Base-by-base conservation (phyloP, 2,888 invertebrate genomes). In the Priocnemis perturbator region DNA sequence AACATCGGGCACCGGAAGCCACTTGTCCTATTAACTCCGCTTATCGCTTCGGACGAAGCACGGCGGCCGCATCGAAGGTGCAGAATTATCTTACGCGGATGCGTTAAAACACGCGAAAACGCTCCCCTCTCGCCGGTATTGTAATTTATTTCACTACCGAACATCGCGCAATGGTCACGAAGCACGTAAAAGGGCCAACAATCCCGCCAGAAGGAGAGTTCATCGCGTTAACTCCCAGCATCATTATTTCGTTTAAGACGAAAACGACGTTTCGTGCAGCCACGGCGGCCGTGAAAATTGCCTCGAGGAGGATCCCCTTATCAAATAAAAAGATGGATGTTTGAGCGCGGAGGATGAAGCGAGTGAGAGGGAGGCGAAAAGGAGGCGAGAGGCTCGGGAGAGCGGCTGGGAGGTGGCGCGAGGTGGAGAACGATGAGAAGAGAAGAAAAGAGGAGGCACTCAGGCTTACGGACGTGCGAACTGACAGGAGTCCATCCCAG, bases 401-500 rank as follows among this genome's bases (percentile, higher is more conserved):
- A 62, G 67, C 67, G 58, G 37, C 59, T n/a, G 67, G 69, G 62
- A 69, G 56, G 37, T 60, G 17, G 52, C 17, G 65, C 26, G 47
- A 45, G 26, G 62, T 19, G 5, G 61, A 44, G 45, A 45, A 53
- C 19, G 67, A 66, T 56, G 69, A 61, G 73, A 76, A 66, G 71
- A 74, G 70, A 74, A 69, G 76, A 77, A 74, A 73, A 68, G 76
- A 75, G 74, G 78, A 69, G 76, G 71, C 72, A 67, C 72, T 74
- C 52, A 71, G 69, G 64, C 73, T 77, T 74, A 83, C 78, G 74
- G 81, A 85, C 84, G 84, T 85, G 86, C 81, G 84, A 86, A 84
- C 86, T 84, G 86, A 84, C 86, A 82, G 83, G 81, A 81, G 80
- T 81, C 81, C 79, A 81, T 80, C 81, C 80, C 77, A 80, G 80